phyloP scores from a whole-genome alignment of 2,113 vertebrate genomes.

The Haemorhous mexicanus region DNA sequence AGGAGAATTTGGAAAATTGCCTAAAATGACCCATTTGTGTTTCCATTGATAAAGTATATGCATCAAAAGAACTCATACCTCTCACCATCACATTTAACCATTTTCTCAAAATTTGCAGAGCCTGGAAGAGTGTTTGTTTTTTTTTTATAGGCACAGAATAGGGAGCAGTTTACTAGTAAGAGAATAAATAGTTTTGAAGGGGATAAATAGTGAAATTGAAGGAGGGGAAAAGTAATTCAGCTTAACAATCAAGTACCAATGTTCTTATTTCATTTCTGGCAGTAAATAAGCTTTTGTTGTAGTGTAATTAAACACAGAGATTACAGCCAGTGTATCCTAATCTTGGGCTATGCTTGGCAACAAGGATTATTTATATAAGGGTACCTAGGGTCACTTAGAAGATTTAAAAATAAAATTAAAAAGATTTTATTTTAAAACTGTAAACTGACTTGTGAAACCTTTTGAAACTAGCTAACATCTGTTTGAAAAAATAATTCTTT shows the following conservation, averaged over 20 bases:
- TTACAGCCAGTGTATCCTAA: not conserved
- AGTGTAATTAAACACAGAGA: no score
- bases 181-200: not conserved
- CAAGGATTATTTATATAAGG: not conserved
- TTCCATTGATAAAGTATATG: not conserved
- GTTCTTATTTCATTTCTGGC: not conserved
- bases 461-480: not conserved
- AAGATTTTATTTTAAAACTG: not conserved
- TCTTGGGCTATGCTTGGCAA: not conserved
- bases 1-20: not conserved
- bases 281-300: not conserved
- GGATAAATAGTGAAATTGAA: not conserved
- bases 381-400: not conserved
- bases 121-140: not conserved
- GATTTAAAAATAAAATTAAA: not conserved
- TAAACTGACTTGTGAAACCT: not conserved
- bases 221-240: not conserved
- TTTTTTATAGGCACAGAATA: not conserved
- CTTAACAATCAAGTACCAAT: not conserved
- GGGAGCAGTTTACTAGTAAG: not conserved
- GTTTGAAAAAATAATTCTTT: not conserved
- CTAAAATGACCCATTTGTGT: not conserved
- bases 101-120: not conserved
- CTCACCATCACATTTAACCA: not conserved
- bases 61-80: not conserved